These are phyloP conservation scores for Halesus radiatus DNA, from an alignment of 1,140 invertebrate species.

Conservation along the genomic window DNA sequence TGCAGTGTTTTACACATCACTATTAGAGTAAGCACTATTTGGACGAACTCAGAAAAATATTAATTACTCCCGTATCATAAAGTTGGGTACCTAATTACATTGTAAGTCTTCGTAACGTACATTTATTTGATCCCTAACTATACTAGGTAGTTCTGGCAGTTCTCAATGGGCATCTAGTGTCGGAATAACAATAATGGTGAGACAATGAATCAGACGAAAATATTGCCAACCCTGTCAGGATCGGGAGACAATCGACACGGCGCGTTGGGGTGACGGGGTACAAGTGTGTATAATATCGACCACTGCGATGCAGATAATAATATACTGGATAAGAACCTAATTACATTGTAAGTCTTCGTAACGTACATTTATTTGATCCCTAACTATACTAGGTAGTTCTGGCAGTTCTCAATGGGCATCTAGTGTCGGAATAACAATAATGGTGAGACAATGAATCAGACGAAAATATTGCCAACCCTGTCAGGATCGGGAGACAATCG, in stretches of 20 bases:
- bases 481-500: conserved; percentile 38
- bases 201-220: conserved; percentile 40
- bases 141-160: background rate
- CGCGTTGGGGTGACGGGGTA: background rate
- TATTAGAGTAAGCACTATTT: no score
- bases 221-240: conserved; percentile 28
- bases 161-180: conserved; percentile 40
- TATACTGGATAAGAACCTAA: no score
- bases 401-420: conserved; percentile 30
- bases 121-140: no score
- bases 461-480: conserved; percentile 39
- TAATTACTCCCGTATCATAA: no score
- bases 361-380: no score
- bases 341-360: no score
- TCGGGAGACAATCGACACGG: conserved; percentile 38
- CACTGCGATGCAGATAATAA: background rate
- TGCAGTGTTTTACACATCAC: no score
- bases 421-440: conserved; percentile 48
- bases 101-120: no score
- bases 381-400: no score
- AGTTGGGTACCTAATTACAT: no score
- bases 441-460: conserved; percentile 32
- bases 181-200: conserved; percentile 41
- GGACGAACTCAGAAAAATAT: no score
- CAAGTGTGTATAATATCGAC: background rate